phyloP scores from a whole-genome alignment of 2,888 invertebrate genomes.

The Drosophila antonietae region DNA sequence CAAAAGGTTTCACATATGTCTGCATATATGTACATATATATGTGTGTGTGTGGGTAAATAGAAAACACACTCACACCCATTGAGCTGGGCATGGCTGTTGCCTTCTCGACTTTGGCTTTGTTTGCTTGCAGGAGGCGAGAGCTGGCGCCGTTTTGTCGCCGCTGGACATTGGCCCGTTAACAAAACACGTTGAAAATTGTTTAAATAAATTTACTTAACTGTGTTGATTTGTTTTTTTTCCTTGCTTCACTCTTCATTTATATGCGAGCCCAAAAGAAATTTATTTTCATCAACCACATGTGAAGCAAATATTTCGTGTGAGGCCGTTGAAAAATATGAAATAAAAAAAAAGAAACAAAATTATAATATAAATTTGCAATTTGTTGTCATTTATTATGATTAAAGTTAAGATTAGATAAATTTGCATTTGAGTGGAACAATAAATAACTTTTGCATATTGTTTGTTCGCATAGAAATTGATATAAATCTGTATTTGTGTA shows the following conservation, averaged over 20 bases:
- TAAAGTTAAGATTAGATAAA: background rate
- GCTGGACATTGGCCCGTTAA: slow-evolving; percentile 37
- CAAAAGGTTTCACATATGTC: slow-evolving; percentile 37
- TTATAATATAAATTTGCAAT: background rate
- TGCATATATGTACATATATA: background rate
- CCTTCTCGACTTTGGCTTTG: slow-evolving; percentile 32
- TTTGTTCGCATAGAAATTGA: no score
- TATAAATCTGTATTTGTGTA: no score
- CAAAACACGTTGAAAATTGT: slow-evolving; percentile 32
- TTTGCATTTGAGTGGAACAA: background rate
- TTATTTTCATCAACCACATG: slow-evolving; percentile 24
- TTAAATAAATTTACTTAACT: slow-evolving; percentile 30
- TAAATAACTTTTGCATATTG: no score
- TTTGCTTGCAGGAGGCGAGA: slow-evolving; percentile 38
- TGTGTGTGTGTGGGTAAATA: slow-evolving; percentile 1
- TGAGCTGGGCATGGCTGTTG: background rate
- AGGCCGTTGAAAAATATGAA: slow-evolving; percentile 14
- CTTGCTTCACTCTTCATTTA: background rate
- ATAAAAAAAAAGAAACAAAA: background rate
- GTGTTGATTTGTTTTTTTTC: background rate
- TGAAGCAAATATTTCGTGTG: background rate
- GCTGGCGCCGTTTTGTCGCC: slow-evolving; percentile 55
- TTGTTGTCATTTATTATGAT: slow-evolving; percentile 4
- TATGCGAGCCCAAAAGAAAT: background rate
- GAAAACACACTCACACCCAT: slow-evolving; percentile 7